These are phyloP conservation scores for Procambarus virginalis DNA, from an alignment of 1,140 invertebrate species.

Conservation along the genomic window DNA sequence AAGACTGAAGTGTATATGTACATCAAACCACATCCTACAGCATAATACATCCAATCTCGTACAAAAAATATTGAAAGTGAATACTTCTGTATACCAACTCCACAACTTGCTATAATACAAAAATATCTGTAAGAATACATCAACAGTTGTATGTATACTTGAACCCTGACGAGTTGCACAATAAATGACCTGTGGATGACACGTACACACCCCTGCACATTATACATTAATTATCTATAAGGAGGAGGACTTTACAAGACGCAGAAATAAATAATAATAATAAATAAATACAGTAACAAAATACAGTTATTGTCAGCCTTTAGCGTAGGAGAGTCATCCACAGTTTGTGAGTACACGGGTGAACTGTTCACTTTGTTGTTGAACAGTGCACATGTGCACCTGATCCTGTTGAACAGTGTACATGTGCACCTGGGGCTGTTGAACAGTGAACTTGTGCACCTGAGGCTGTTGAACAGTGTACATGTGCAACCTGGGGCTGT, in stretches of 20 bases:
- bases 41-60: conserved; percentile 51
- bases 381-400: no score
- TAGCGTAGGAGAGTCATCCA: neutral
- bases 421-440: no score
- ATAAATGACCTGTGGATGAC: conserved; percentile 26
- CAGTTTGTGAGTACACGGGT: neutral
- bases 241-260: neutral
- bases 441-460: no score
- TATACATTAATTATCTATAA: conserved; percentile 11
- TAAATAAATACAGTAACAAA: conserved; percentile 42
- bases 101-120: conserved; percentile 52
- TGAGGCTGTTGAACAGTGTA: no score
- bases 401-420: no score
- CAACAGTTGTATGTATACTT: conserved; percentile 42
- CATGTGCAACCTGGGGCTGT: no score
- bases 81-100: conserved; percentile 48
- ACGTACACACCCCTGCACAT: conserved; percentile 21
- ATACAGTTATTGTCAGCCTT: neutral
- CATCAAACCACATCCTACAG: conserved; percentile 58
- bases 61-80: conserved; percentile 47
- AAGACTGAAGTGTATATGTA: conserved; percentile 44
- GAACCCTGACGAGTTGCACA: conserved; percentile 56
- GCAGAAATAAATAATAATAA: conserved; percentile 23
- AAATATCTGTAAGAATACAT: conserved; percentile 33
- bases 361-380: no score